These are phyloP conservation scores for Acanthococcus lagerstroemiae DNA, from an alignment of 2,888 invertebrate genomes.

Conservation along the genomic window DNA sequence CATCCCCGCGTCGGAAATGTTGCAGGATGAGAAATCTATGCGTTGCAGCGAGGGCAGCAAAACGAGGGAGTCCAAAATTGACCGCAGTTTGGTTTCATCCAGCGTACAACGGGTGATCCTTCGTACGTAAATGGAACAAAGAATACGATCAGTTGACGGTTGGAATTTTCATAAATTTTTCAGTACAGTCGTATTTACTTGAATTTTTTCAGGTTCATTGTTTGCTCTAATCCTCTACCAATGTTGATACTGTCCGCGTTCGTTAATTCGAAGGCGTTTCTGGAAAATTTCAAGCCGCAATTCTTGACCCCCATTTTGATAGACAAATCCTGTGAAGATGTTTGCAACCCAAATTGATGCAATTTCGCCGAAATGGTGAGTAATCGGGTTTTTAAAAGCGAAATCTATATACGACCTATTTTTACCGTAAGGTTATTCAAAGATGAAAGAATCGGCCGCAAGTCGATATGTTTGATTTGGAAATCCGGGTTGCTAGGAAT, in stretches of 20 bases:
- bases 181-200: too few species aligned
- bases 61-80: background rate
- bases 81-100: background rate
- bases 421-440: conserved; percentile 16
- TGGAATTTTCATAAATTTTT: too few species aligned
- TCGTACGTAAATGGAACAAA: too few species aligned
- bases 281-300: conserved; percentile 11
- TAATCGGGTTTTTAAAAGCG: too few species aligned
- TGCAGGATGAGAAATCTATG: conserved; percentile 11
- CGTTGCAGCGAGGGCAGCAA: background rate
- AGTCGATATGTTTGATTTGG: conserved; percentile 8
- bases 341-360: too few species aligned
- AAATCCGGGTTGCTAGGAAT: background rate
- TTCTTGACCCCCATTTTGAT: conserved; percentile 10
- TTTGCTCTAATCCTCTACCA: conserved; percentile 1
- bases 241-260: conserved; percentile 13
- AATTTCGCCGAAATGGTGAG: too few species aligned
- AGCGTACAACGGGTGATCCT: conserved; percentile 3
- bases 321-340: background rate
- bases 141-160: background rate
- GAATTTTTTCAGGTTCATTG: background rate
- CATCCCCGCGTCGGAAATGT: conserved; percentile 6
- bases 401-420: too few species aligned
- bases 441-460: conserved; percentile 6
- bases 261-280: conserved; percentile 14